Percentiles rank a stretch among this genome's conserved stretches.
These are phyloP conservation scores for Pyrocoelia pectoralis DNA, from an alignment of 2,888 invertebrate genomes.

Conservation along the genomic window DNA sequence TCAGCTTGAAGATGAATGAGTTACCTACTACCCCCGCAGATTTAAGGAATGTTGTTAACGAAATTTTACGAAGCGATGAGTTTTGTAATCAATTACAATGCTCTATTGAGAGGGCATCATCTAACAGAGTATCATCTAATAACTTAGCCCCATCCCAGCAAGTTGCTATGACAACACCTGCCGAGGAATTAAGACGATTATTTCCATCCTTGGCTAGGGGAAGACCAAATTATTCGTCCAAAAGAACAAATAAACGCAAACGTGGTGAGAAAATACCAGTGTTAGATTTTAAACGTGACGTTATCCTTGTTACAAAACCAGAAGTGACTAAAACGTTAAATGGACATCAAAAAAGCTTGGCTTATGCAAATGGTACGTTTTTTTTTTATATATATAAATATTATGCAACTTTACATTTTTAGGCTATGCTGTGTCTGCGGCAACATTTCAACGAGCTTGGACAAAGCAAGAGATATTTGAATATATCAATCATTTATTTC, in stretches of 20 bases:
- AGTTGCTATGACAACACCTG: not conserved
- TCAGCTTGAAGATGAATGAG: not conserved
- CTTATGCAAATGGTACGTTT: not conserved
- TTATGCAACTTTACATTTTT: too few relatives aligned
- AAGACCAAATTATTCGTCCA: not conserved
- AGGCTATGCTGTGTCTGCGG: not conserved
- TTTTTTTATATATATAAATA: too few relatives aligned
- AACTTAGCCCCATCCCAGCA: not conserved
- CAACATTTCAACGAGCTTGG: not conserved
- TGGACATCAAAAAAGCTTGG: not conserved
- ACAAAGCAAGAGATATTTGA: too few relatives aligned
- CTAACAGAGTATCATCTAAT: not conserved
- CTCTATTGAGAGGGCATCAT: not conserved
- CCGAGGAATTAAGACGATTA: not conserved
- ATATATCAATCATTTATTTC: not conserved
- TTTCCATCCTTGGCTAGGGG: not conserved
- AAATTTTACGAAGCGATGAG: not conserved
- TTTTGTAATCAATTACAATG: not conserved
- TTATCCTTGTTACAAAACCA: not conserved
- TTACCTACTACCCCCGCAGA: not conserved
- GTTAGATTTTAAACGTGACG: not conserved
- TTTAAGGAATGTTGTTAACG: not conserved
- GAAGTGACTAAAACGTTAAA: not conserved
- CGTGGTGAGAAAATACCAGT: not conserved
- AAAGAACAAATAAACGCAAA: not conserved